A percentile compares a stretch with the other conserved stretches of the same genome.
Evolutionary conservation across 2,888 invertebrate species (phyloP).

Genomic region (Homarus gammarus): DNA sequence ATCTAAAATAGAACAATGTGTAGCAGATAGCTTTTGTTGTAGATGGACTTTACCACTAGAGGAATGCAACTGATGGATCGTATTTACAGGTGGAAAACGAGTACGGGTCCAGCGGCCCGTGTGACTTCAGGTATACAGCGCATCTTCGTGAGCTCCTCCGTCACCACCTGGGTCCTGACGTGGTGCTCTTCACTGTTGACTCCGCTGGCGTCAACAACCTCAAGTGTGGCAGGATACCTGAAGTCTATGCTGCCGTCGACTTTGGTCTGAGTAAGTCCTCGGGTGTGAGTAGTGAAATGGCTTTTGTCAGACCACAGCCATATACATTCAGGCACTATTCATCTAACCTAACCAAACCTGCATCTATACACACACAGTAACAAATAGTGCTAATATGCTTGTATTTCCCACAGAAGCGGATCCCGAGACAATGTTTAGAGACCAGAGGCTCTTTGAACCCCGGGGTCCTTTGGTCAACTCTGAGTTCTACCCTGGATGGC

Average conservation of each 20-base stretch:
- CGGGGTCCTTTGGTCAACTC: constrained; percentile 92
- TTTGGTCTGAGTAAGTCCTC: constrained; percentile 82
- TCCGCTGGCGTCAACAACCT: constrained; percentile 82
- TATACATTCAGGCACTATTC: no score
- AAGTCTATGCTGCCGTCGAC: constrained; percentile 88
- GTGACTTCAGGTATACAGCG: constrained; percentile 85
- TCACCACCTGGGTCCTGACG: constrained; percentile 83
- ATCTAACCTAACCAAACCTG: no score
- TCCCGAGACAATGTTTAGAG: constrained; percentile 29
- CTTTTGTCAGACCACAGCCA: no score
- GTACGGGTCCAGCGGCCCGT: constrained; percentile 79
- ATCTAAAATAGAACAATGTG: no score
- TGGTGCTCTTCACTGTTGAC: constrained; percentile 91
- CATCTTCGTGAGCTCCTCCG: constrained; percentile 85
- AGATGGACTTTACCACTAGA: no score
- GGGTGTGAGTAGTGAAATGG: no score
- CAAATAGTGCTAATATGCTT: no score
- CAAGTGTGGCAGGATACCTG: constrained; percentile 85
- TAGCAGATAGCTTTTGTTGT: no score
- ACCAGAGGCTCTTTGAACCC: constrained; percentile 80
- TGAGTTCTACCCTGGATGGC: constrained; percentile 95
- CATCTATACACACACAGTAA: no score
- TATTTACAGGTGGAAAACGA: constrained; percentile 64
- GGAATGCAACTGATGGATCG: no score
- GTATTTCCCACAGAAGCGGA: neutral